Evolutionary conservation across 1,140 invertebrate species (phyloP).

Genomic region (Brachystomella parvula): DNA sequence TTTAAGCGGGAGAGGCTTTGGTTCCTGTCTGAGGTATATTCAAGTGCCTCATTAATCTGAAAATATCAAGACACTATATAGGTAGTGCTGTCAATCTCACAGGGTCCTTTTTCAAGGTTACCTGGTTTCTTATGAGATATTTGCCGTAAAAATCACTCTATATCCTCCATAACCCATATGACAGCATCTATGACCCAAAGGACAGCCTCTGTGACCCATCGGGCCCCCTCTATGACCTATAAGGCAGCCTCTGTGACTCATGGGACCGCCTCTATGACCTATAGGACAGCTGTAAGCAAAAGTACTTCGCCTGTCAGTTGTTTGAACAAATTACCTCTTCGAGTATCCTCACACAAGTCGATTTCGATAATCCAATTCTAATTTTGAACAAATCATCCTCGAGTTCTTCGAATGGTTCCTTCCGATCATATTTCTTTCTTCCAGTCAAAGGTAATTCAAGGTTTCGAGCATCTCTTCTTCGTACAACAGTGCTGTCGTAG

Average conservation of each 20-base stretch:
- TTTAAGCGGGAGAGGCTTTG: background rate
- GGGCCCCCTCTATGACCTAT: background rate
- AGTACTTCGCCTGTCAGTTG: background rate
- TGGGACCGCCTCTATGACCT: background rate
- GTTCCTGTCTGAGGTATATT: constrained; percentile 16
- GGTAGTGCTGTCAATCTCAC: constrained; percentile 23
- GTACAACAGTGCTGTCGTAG: background rate
- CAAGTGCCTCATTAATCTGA: background rate
- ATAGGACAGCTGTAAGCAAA: background rate
- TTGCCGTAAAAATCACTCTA: constrained; percentile 28
- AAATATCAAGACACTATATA: constrained; percentile 10
- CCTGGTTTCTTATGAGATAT: constrained; percentile 23
- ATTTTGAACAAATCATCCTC: background rate
- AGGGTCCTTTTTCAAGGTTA: constrained; percentile 27
- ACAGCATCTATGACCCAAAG: constrained; percentile 22
- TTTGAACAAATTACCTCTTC: background rate
- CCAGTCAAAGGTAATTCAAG: background rate
- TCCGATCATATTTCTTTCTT: background rate
- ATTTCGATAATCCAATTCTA: background rate
- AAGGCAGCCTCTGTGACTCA: background rate
- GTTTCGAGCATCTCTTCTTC: background rate
- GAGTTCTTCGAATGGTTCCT: background rate
- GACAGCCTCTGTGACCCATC: constrained; percentile 4
- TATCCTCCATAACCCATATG: constrained; percentile 13
- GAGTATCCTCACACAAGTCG: background rate